Percentiles rank a stretch among this genome's conserved stretches.
phyloP scores from a whole-genome alignment of 2,888 invertebrate species.

The Andrena marginata region DNA sequence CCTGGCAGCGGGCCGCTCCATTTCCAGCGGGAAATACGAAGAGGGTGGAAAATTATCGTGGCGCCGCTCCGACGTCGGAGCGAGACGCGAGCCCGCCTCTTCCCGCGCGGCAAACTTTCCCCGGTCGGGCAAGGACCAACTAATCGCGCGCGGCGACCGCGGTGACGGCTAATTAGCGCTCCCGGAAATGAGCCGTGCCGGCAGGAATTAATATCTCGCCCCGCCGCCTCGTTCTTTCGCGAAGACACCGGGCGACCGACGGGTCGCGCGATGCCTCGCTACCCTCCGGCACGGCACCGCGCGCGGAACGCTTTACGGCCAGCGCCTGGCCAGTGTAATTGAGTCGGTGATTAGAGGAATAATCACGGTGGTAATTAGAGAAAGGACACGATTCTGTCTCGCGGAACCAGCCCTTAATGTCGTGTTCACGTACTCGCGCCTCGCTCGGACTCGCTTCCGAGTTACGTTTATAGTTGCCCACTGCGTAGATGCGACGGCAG shows the following conservation, averaged over 20 bases:
- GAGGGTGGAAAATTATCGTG: constrained; percentile 70
- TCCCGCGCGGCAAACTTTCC: constrained; percentile 41
- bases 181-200: constrained; percentile 72
- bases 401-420: not conserved
- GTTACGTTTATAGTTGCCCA: constrained; percentile 2
- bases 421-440: not conserved
- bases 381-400: constrained; percentile 18
- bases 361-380: constrained; percentile 28
- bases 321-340: constrained; percentile 16
- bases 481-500: not conserved
- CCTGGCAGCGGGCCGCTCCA: constrained; percentile 45
- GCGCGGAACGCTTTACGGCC: not conserved
- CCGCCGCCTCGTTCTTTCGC: not conserved
- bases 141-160: constrained; percentile 53
- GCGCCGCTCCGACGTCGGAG: constrained; percentile 65
- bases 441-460: not conserved
- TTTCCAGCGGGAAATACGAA: constrained; percentile 55
- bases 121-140: constrained; percentile 32
- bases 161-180: constrained; percentile 73
- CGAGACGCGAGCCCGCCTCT: constrained; percentile 22
- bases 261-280: not conserved
- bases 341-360: constrained; percentile 21
- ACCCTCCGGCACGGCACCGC: not conserved
- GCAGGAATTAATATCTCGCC: constrained; percentile 63
- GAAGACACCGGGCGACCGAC: not conserved